phyloP scores from a whole-genome alignment of 2,797 vertebrate species.

The Calcarius lapponicus region DNA sequence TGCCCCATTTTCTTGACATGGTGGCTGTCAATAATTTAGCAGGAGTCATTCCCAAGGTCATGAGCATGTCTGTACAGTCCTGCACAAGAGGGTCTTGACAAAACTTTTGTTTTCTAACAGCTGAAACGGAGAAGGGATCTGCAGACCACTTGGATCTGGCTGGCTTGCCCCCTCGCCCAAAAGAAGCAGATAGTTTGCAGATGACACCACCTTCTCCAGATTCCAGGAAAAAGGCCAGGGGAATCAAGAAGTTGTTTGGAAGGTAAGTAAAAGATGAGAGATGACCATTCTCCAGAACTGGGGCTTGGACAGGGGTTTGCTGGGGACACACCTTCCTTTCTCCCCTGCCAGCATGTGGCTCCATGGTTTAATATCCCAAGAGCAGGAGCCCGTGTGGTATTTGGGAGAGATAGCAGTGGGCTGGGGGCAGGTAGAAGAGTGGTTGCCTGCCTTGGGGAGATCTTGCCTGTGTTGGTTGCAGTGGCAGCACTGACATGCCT shows the following conservation, averaged over 20 bases:
- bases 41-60: neutral
- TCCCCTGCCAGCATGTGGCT: rapidly evolving
- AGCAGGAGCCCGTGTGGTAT: neutral
- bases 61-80: neutral
- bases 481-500: neutral
- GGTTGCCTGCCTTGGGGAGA: neutral
- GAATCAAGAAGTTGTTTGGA: constrained; percentile 95
- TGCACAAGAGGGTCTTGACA: neutral
- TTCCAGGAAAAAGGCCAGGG: constrained; percentile 91
- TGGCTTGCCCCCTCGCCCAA: constrained; percentile 81
- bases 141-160: constrained; percentile 91
- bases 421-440: neutral
- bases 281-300: neutral
- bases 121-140: constrained; percentile 89
- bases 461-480: neutral
- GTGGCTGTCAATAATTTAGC: neutral
- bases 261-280: constrained; percentile 79
- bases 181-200: constrained; percentile 81
- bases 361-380: neutral
- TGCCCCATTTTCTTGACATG: neutral
- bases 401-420: neutral
- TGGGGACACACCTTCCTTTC: neutral
- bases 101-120: constrained; percentile 74
- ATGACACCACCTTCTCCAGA: constrained; percentile 88
- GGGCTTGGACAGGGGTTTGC: neutral